Percentiles rank a stretch among this genome's conserved stretches.
Conservation (phyloP, 2,888 invertebrate genomes). For the Tridacna crocea region DNA sequence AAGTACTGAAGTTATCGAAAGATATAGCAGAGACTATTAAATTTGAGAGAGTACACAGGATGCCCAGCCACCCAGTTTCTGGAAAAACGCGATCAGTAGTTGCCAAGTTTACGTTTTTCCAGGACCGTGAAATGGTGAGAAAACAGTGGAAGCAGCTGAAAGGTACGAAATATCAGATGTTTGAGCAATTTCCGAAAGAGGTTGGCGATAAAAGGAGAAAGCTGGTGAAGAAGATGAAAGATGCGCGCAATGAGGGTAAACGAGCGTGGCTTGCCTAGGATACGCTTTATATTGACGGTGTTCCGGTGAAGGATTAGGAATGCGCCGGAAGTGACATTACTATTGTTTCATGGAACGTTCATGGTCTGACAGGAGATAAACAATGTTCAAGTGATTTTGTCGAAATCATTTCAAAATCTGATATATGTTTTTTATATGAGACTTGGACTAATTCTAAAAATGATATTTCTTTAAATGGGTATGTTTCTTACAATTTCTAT, state of each 20-base stretch:
- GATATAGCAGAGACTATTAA: conserved; percentile 7
- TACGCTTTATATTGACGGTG: conserved; percentile 21
- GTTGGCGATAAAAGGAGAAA: conserved; percentile 14
- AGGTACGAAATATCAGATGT: conserved; percentile 15
- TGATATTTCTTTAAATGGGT: conserved; percentile 20
- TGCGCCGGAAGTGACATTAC: conserved; percentile 27
- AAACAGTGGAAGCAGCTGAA: conserved; percentile 17
- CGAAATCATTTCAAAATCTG: neutral
- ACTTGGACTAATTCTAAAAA: conserved; percentile 6
- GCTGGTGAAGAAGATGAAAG: conserved; percentile 18
- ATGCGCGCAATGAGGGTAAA: conserved; percentile 15
- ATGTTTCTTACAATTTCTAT: conserved; percentile 2
- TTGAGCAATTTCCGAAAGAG: conserved; percentile 38
- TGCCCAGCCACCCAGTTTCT: no score
- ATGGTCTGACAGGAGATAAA: conserved; percentile 23
- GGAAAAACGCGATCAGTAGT: conserved; percentile 5
- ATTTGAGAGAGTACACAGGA: conserved; percentile 37
- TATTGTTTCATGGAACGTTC: conserved; percentile 27
- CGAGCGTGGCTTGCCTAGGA: conserved; percentile 35
- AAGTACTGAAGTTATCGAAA: conserved; percentile 15
- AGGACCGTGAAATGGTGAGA: conserved; percentile 30
- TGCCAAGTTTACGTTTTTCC: conserved; percentile 31
- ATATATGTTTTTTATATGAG: conserved; percentile 19
- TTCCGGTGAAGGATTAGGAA: conserved; percentile 2
- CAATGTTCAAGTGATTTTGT: conserved; percentile 5